Evolutionary conservation across 2,113 vertebrate species (phyloP), one percentile per base, ranked within the genome.

Genomic region (Ahaetulla prasina): DNA sequence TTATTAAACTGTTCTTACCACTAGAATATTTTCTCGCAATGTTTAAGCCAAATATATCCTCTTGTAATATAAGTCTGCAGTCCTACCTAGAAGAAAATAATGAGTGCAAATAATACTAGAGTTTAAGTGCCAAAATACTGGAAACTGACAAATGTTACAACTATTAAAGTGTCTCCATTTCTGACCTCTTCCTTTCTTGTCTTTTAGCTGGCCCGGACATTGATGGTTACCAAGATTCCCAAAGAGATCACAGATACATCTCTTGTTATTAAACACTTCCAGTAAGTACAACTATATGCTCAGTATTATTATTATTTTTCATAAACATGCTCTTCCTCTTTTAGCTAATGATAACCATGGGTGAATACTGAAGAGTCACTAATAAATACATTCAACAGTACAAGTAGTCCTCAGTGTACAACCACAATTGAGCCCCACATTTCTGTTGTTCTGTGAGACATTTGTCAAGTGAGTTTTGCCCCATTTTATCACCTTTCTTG

Each of bases 221-320:
- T 99, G 94, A 99, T 99, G 99, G 98, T 99, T 93, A 99, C 98
- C 45, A 98, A 95, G 90, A 98, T 99, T 94, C 99, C 99, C 57
- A 98, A 94, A 95, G 98, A 99, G 89, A 98, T 99, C 96, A 98
- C 98, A 45, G 99, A 99, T 94, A 97, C 99, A 2, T 98, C 98
- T 90, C 97, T 99, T 93, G 97, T 99, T 97, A 98, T 98, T 93
- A 99, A 98, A 96, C 99, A 99, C 94, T 99, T 99, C 93, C 99
- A 99, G 99, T 99, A 98, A 98, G 98, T 97, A 94, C 55, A 0
- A 0, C 57, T 22, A 39, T 10, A 14, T 39, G 55, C 87, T 47
- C 27, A 0, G 0, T 47, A 89, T 25, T 87, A 52, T 94, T 1
- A 0, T 50, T 88, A 18, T 89, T 87, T 47, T 84, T 2, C 68